A percentile compares a stretch with the other conserved stretches of the same genome.
Evolutionary conservation across 2,888 invertebrate species (phyloP).

Genomic region (Epistrophella euchroma): DNA sequence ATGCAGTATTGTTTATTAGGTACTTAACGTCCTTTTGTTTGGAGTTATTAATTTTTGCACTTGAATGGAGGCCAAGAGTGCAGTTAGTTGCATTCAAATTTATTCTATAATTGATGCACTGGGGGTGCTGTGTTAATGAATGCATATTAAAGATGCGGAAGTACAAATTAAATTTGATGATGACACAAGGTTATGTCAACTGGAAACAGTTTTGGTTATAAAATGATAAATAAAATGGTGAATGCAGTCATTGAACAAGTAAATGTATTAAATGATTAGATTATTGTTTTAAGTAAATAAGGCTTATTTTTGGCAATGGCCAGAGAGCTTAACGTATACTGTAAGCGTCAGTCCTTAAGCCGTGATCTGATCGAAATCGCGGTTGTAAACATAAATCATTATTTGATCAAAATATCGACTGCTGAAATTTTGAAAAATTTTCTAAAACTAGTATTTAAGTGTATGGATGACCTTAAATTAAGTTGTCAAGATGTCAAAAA

Average conservation of each 20-base stretch:
- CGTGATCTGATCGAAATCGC: too few species aligned
- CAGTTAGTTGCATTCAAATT: not conserved
- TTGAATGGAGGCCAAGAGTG: slow-evolving; percentile 34
- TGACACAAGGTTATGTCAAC: not conserved
- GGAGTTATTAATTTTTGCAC: slow-evolving; percentile 55
- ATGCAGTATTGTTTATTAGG: slow-evolving; percentile 41
- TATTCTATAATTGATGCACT: not conserved
- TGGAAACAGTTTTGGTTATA: not conserved
- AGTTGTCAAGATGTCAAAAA: too few species aligned
- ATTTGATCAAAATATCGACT: too few species aligned
- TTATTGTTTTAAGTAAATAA: too few species aligned
- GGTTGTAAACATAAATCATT: too few species aligned
- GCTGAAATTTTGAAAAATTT: too few species aligned
- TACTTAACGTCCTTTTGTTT: slow-evolving; percentile 24
- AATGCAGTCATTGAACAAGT: not conserved
- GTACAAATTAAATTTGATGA: not conserved
- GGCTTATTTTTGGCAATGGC: too few species aligned
- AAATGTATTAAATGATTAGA: not conserved
- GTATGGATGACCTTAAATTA: too few species aligned
- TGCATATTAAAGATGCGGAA: not conserved
- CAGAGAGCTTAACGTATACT: too few species aligned
- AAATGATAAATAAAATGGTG: not conserved
- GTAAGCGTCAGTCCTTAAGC: too few species aligned
- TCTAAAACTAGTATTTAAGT: too few species aligned
- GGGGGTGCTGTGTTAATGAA: not conserved